phyloP scores from a whole-genome alignment of 2,888 invertebrate genomes.

The Erebia aethiops region DNA sequence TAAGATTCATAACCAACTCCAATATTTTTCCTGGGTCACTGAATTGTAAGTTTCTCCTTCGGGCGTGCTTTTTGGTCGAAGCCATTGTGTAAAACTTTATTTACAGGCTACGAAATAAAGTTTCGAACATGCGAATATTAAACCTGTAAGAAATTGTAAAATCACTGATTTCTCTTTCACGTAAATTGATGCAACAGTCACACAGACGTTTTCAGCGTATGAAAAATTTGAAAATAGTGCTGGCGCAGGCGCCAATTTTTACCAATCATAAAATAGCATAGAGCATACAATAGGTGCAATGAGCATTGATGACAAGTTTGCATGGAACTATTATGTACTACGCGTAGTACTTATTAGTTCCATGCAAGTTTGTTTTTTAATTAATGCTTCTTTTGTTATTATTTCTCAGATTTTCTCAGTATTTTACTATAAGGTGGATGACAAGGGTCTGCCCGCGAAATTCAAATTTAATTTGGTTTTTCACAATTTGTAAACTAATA shows the following conservation, averaged over 20 bases:
- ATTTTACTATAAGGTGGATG: too few relatives aligned
- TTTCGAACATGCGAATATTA: not conserved
- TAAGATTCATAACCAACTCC: constrained; percentile 78
- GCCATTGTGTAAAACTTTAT: constrained; percentile 6
- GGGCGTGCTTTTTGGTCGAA: constrained; percentile 45
- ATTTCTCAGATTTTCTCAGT: too few relatives aligned
- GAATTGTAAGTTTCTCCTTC: constrained; percentile 63
- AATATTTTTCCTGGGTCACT: constrained; percentile 83
- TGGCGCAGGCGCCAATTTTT: not conserved
- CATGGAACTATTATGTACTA: too few relatives aligned
- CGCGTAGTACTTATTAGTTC: too few relatives aligned
- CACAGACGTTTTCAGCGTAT: not conserved
- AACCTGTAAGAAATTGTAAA: not conserved
- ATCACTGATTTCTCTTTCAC: not conserved
- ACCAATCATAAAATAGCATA: too few relatives aligned
- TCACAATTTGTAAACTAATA: too few relatives aligned
- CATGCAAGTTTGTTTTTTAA: too few relatives aligned
- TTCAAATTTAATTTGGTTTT: too few relatives aligned
- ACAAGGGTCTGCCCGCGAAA: too few relatives aligned
- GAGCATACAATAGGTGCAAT: too few relatives aligned
- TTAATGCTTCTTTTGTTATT: too few relatives aligned
- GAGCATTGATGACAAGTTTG: too few relatives aligned
- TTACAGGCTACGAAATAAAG: not conserved
- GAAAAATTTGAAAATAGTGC: constrained; percentile 1
- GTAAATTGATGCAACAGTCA: not conserved